Percentiles rank a stretch among this genome's conserved stretches.
phyloP scores from a whole-genome alignment of 2,113 vertebrate species.

The Taxidea taxus region DNA sequence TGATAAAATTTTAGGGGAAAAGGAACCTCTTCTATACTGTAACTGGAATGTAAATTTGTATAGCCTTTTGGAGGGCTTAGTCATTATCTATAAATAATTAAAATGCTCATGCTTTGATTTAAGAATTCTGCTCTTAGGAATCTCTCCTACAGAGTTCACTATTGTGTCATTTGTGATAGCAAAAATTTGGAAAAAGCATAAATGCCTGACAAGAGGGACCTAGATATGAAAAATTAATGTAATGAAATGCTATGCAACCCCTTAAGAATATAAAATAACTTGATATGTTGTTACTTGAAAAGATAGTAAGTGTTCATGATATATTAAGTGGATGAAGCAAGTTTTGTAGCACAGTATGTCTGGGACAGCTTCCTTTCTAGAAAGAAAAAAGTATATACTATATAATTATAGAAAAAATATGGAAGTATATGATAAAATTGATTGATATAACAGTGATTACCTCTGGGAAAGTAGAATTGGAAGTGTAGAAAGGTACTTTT shows the following conservation, averaged over 20 bases:
- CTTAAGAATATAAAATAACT: constrained; percentile 32
- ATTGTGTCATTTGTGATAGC: neutral
- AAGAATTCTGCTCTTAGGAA: neutral
- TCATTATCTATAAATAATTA: constrained; percentile 1
- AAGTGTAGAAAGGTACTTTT: neutral
- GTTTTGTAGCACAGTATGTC: neutral
- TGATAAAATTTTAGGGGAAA: neutral
- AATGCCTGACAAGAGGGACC: neutral
- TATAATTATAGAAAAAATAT: neutral
- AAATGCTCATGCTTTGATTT: neutral
- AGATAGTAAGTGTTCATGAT: neutral
- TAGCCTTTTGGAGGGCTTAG: neutral
- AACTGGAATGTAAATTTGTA: neutral
- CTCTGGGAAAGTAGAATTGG: neutral
- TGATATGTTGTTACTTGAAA: neutral
- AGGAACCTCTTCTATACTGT: neutral
- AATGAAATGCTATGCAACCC: neutral
- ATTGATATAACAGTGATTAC: neutral
- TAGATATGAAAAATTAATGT: neutral
- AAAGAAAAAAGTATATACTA: neutral
- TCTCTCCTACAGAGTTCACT: neutral
- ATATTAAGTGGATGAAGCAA: neutral
- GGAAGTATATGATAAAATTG: neutral
- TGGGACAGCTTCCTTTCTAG: neutral
- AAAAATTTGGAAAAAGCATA: neutral